These are phyloP conservation scores for Semnornis frantzii DNA, from an alignment of 2,113 vertebrate genomes.

Conservation along the genomic window DNA sequence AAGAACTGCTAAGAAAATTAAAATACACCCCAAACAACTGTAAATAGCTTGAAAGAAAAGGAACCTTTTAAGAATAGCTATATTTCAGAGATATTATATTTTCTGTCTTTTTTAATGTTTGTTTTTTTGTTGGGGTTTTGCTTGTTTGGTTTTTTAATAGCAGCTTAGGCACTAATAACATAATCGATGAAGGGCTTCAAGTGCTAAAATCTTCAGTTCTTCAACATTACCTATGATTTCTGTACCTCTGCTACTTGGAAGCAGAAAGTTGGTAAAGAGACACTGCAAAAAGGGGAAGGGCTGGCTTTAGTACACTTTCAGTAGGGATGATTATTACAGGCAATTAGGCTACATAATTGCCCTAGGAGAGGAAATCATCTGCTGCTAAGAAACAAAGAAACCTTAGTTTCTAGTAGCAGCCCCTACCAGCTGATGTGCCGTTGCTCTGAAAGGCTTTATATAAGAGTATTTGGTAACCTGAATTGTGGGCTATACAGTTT, in stretches of 20 bases:
- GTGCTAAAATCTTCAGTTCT: not conserved
- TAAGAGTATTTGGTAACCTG: conserved; percentile 8
- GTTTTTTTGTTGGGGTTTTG: too few relatives aligned
- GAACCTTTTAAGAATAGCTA: not conserved
- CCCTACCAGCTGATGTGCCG: not conserved
- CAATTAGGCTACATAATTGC: conserved; percentile 54
- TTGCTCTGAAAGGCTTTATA: not conserved
- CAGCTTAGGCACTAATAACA: not conserved
- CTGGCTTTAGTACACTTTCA: not conserved
- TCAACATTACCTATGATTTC: not conserved
- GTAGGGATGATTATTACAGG: conserved; percentile 48
- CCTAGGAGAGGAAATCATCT: conserved; percentile 50
- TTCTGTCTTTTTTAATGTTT: not conserved
- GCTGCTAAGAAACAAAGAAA: conserved; percentile 65
- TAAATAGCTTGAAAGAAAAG: not conserved
- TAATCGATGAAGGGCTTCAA: not conserved
- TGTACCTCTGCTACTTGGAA: not conserved
- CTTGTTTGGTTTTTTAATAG: not conserved
- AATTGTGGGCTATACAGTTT: not conserved
- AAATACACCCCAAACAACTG: not conserved
- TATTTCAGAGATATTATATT: not conserved
- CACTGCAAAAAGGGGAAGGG: not conserved
- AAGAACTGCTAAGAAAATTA: not conserved
- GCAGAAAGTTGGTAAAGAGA: not conserved
- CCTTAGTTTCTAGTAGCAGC: conserved; percentile 14